Evolutionary conservation across 2,113 vertebrate genomes (phyloP), one percentile per base, ranked within the genome.

Genomic region (Odontophorus gujanensis): DNA sequence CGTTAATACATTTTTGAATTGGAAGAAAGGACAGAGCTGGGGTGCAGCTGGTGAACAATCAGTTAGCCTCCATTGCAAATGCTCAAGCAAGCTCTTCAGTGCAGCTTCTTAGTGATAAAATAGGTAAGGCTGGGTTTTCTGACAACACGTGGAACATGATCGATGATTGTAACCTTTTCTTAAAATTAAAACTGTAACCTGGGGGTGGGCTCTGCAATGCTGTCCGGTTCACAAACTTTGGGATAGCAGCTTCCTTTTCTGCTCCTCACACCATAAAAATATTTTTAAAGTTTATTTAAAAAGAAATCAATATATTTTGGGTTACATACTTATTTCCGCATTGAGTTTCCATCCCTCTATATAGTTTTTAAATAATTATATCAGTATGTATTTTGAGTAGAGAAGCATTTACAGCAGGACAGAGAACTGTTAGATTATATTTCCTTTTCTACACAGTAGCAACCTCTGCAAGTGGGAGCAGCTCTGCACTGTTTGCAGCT

Each of bases 101-200:
- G 75, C 15, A 10, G 32, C 57, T 84, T 87, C 69, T 72, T 89
- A 87, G 65, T 63, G 80, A 89, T 85, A 73, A 55, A 94, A 94
- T 71, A 42, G 1, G 0, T 45, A 28, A 48, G 81, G 45, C 26
- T 90, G 59, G 68, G 80, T 92, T 77, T 92, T 73, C 71, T 92
- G 91, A 84, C 92, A 93, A 45, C 14, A 18, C 1, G 0, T 57
- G 50, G 51, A 93, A 80, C 75, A 34, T 90, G 82, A 95, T 83
- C 19, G 16, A 95, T 90, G 83, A 32, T 20, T 61, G 65, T 94
- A 91, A 89, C 92, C 87, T 96, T 96, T 96, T 91, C 87, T 90
- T 59, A 71, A 71, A 93, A 92, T 96, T 93, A 88, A 94, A 87
- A 26, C 1, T 1, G 73, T 84, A 94, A 58, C 69, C 13, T 3